Base-by-base conservation (phyloP, 2,888 invertebrate species). In the Subacronicta megacephala region DNA sequence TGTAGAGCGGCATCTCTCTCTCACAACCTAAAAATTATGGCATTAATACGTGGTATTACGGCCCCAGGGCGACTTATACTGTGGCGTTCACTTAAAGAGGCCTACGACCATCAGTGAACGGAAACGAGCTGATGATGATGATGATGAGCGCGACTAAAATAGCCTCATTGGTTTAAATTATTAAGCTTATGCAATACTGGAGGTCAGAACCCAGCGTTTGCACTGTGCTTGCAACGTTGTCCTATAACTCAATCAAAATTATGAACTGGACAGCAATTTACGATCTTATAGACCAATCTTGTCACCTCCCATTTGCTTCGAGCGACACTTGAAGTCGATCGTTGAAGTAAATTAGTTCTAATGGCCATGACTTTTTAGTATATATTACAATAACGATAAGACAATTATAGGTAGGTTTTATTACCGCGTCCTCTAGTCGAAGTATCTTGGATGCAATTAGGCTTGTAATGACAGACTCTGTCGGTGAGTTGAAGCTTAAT, bases 401-500 rank as follows among this genome's bases (percentile, higher is more conserved):
- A 37, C 40, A 40, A 33, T 23, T 56, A 18, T 7, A 57, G 5
- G 46, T n/a, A n/a, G n/a, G 44, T 58, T 53, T 57, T 23, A 66
- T 59, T 61, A 71, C 13, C 15, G 20, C 43, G 35, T 42, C 17
- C 40, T 7, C n/a, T n/a, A n/a, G n/a, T n/a, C 16, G 20, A 45
- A 37, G 49, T 62, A 66, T 71, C 75, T 54, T 56, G 53, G 40
- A 53, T 51, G 68, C 56, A 75, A 72, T 64, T 50, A 58, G 44
- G 62, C 55, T 55, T 26, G 58, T 85, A 84, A 85, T 81, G 78
- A 76, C 75, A 77, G 63, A 49, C 50, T 71, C 54, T 63, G 71
- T 73, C 77, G 72, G 71, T 72, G 65, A 75, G 66, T 72, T 70
- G 72, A 77, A 72, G 73, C 71, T 76, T 80, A 83, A 86, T 84